phyloP scores from a whole-genome alignment of 2,888 invertebrate species.

The Junonia oenone region DNA sequence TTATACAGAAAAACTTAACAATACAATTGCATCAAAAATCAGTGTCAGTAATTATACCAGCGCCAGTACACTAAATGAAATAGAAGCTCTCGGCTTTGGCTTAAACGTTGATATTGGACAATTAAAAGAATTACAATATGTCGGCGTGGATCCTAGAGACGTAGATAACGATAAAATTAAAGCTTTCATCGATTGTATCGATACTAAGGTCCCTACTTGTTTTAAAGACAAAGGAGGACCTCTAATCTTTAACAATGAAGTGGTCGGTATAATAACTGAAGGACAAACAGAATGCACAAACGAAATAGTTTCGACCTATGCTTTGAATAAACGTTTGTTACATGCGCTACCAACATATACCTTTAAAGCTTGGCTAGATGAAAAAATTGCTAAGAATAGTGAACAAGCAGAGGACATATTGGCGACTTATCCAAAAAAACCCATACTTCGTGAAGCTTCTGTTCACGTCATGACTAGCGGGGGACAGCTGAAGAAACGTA shows the following conservation, averaged over 20 bases:
- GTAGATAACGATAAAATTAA: conserved; percentile 30
- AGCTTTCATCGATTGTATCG: conserved; percentile 61
- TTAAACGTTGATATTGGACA: conserved; percentile 56
- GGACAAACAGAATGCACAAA: conserved; percentile 56
- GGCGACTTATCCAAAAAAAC: conserved; percentile 45
- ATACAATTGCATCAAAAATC: conserved; percentile 51
- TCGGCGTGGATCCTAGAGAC: conserved; percentile 50
- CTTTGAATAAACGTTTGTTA: conserved; percentile 54
- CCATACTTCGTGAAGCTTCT: conserved; percentile 32
- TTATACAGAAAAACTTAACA: conserved; percentile 59
- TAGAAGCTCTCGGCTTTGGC: conserved; percentile 62
- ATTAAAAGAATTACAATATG: conserved; percentile 51
- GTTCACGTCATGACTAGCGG: conserved; percentile 37
- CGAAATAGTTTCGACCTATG: conserved; percentile 53
- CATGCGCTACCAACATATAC: conserved; percentile 54
- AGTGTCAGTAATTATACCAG: conserved; percentile 52
- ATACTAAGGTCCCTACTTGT: conserved; percentile 60
- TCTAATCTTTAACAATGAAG: conserved; percentile 52
- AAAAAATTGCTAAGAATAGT: conserved; percentile 56
- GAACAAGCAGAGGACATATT: conserved; percentile 41
- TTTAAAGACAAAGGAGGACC: conserved; percentile 66
- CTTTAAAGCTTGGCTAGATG: conserved; percentile 63
- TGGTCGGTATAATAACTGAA: conserved; percentile 53
- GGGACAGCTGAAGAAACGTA: conserved; percentile 9
- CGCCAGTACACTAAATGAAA: conserved; percentile 40